Evolutionary conservation across 1,140 invertebrate genomes (phyloP).

Genomic region (Zaprionus lachaisei): DNA sequence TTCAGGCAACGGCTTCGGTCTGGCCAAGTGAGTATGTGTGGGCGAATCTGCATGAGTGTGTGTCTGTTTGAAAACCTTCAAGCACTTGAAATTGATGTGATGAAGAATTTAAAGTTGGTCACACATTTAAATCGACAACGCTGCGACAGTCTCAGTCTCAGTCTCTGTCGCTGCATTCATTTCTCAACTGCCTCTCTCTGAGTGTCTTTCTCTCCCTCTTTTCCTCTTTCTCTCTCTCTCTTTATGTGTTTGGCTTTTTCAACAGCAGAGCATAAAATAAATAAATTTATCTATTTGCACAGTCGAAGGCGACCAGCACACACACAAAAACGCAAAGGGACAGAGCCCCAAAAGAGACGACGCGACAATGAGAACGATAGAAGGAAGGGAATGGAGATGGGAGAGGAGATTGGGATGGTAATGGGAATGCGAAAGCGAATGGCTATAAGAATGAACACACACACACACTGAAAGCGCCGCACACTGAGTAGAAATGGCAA

Average conservation of each 20-base stretch:
- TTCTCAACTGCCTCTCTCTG: neutral
- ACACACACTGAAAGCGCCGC: constrained; percentile 28
- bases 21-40: neutral
- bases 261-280: constrained; percentile 72
- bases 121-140: constrained; percentile 22
- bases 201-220: neutral
- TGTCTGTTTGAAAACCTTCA: constrained; percentile 48
- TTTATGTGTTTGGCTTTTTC: constrained; percentile 55
- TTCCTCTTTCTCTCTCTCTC: neutral
- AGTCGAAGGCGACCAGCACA: constrained; percentile 70
- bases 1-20: constrained; percentile 5
- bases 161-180: constrained; percentile 12
- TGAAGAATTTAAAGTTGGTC: constrained; percentile 69
- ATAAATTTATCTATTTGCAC: constrained; percentile 81
- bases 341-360: constrained; percentile 54
- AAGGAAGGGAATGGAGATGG: neutral
- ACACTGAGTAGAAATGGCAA: constrained; percentile 24
- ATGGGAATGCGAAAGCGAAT: constrained; percentile 34
- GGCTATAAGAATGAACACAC: constrained; percentile 19
- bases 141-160: constrained; percentile 4
- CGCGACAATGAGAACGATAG: constrained; percentile 6
- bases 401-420: constrained; percentile 24
- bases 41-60: neutral
- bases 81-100: constrained; percentile 61
- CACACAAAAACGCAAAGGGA: constrained; percentile 59